These are phyloP conservation scores for Apis florea DNA, from an alignment of 1,140 invertebrate genomes.

Conservation along the genomic window DNA sequence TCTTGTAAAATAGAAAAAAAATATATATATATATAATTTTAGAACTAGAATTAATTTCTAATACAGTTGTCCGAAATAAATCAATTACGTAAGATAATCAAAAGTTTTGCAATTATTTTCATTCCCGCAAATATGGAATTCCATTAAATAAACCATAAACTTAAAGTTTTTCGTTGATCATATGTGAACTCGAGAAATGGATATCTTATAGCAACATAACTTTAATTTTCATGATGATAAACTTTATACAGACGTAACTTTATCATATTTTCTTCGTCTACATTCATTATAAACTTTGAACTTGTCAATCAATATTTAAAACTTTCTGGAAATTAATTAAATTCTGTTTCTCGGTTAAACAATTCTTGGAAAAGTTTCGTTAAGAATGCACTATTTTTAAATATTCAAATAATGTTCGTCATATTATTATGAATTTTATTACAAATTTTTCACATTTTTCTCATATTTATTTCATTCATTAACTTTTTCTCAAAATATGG, in stretches of 20 bases:
- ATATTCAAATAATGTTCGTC: neutral
- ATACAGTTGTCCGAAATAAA: neutral
- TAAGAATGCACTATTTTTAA: neutral
- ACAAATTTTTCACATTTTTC: too few relatives aligned
- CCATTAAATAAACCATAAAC: neutral
- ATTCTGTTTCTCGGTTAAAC: neutral
- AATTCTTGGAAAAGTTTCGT: neutral
- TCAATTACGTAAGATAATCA: neutral
- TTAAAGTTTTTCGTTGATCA: neutral
- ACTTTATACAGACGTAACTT: neutral
- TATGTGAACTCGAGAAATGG: neutral
- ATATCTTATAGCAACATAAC: neutral
- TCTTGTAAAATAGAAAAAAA: too few relatives aligned
- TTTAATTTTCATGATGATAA: neutral
- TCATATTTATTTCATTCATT: neutral
- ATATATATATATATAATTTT: neutral
- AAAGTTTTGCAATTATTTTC: neutral
- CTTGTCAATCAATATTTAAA: neutral
- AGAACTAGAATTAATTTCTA: neutral
- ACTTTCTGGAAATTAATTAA: neutral
- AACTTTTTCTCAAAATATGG: neutral
- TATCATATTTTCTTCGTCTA: neutral
- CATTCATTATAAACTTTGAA: constrained; percentile 3
- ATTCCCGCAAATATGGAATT: neutral
- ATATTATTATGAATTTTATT: too few relatives aligned